A percentile compares a stretch with the other conserved stretches of the same genome.
Evolutionary conservation across 2,113 vertebrate species (phyloP).

Genomic region (Oreotrochilus melanogaster): DNA sequence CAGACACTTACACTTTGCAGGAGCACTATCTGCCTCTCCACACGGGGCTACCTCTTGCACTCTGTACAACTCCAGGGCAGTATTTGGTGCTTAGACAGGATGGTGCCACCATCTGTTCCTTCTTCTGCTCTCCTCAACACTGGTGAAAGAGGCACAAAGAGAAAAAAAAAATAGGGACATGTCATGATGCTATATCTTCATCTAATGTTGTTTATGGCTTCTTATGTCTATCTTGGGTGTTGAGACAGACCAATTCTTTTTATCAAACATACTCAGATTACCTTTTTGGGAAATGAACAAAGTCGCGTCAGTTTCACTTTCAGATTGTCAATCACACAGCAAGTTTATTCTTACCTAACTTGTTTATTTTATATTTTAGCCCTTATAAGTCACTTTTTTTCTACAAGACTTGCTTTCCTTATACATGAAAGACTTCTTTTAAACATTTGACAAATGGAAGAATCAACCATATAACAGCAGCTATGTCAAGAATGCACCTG

Average conservation of each 20-base stretch:
- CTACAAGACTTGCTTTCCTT: not conserved
- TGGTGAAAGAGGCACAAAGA: not conserved
- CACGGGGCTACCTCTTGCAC: not conserved
- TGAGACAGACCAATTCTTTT: not conserved
- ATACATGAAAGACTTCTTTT: not conserved
- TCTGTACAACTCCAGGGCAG: not conserved
- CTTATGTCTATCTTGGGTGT: not conserved
- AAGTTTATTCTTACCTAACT: not conserved
- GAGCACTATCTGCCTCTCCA: not conserved
- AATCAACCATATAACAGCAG: not conserved
- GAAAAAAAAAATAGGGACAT: not conserved
- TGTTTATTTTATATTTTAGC: not conserved
- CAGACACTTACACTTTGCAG: constrained; percentile 16
- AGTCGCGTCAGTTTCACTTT: not conserved
- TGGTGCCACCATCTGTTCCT: not conserved
- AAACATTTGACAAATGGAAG: not conserved
- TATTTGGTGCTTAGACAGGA: not conserved
- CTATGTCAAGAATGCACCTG: not conserved
- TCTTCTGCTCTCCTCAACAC: not conserved
- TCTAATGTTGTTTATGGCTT: not conserved
- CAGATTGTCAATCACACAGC: not conserved
- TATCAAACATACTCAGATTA: not conserved
- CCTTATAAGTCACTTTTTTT: not conserved
- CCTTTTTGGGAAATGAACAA: not conserved
- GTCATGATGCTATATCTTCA: not conserved